Conservation (phyloP, 2,797 vertebrate species). For the Chiloscyllium punctatum region DNA sequence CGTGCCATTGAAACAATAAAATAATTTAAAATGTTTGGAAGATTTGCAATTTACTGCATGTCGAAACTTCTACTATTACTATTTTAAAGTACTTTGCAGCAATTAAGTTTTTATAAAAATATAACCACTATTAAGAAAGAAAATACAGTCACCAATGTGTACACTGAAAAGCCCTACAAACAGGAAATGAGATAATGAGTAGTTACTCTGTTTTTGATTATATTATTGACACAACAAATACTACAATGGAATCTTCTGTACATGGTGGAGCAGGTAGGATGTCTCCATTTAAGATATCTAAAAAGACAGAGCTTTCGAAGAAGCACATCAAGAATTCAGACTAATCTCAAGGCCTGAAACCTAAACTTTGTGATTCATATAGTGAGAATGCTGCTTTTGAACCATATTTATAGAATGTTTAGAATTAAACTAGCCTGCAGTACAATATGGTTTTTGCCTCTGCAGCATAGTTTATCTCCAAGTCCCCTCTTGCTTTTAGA, state of each 20-base stretch:
- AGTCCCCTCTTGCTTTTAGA: background rate
- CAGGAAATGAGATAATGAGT: background rate
- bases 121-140: background rate
- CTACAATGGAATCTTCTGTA: background rate
- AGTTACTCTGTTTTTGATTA: background rate
- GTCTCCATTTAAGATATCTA: background rate
- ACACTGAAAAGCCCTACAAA: background rate
- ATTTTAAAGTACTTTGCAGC: background rate
- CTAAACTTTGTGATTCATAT: background rate
- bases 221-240: background rate
- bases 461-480: background rate
- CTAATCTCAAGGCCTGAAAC: background rate
- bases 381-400: background rate
- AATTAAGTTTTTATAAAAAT: background rate
- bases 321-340: background rate
- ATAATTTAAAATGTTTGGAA: background rate
- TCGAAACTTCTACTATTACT: background rate
- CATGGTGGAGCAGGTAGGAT: background rate
- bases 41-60: background rate
- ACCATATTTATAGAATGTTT: background rate
- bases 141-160: background rate
- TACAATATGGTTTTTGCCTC: background rate
- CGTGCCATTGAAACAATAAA: slow-evolving; percentile 38
- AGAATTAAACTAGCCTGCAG: background rate
- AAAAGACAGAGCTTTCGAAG: background rate